Conservation (phyloP, 2,113 vertebrate species). For the Ciconia stormi region DNA sequence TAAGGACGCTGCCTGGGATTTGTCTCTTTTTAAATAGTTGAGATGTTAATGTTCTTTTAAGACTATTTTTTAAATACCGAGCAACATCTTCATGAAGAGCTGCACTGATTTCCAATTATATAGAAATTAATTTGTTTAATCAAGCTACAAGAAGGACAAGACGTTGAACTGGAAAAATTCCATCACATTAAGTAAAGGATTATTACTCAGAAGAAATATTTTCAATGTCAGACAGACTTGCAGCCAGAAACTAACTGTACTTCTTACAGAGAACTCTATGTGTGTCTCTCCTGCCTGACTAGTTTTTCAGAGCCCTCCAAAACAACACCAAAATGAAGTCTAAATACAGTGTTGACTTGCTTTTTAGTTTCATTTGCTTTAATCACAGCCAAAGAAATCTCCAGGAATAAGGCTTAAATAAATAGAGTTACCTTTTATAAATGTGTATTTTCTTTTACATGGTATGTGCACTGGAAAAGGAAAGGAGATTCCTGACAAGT, state of each 20-base stretch:
- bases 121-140: constrained; percentile 65
- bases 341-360: neutral
- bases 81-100: constrained; percentile 26
- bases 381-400: neutral
- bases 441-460: neutral
- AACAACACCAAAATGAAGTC: neutral
- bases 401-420: neutral
- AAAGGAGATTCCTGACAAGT: neutral
- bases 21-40: constrained; percentile 11
- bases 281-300: neutral
- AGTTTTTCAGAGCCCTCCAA: neutral
- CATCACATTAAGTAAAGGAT: constrained; percentile 41
- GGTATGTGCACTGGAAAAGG: neutral
- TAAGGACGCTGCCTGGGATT: constrained; percentile 11
- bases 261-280: neutral
- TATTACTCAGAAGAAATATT: constrained; percentile 50
- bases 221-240: constrained; percentile 21
- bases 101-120: constrained; percentile 19
- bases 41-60: constrained; percentile 23
- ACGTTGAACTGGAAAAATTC: constrained; percentile 46
- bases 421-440: neutral
- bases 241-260: neutral
- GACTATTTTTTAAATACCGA: constrained; percentile 14
- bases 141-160: constrained; percentile 48
- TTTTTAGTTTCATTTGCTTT: neutral